Evolutionary conservation across 2,888 invertebrate species (phyloP).

Genomic region (Dioctria rufipes): DNA sequence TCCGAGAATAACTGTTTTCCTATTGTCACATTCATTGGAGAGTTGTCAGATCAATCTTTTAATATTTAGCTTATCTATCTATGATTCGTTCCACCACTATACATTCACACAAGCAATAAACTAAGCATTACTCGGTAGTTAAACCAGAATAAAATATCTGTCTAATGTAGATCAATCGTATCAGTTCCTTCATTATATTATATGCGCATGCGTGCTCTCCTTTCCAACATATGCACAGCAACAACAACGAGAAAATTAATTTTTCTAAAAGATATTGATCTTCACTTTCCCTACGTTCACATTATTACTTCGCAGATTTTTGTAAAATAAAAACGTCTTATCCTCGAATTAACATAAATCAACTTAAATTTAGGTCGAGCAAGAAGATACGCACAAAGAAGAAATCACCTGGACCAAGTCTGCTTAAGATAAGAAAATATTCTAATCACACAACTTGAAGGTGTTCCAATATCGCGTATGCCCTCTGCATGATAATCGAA

Average conservation of each 20-base stretch:
- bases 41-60: too few relatives aligned
- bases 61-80: too few relatives aligned
- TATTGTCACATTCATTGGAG: too few relatives aligned
- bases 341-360: slow-evolving; percentile 17
- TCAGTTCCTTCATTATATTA: too few relatives aligned
- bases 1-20: too few relatives aligned
- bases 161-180: too few relatives aligned
- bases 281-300: slow-evolving; percentile 27
- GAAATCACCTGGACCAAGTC: neutral
- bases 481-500: slow-evolving; percentile 31
- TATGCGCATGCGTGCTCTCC: too few relatives aligned
- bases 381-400: neutral
- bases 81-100: too few relatives aligned
- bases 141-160: too few relatives aligned
- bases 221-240: too few relatives aligned
- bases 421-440: slow-evolving; percentile 4
- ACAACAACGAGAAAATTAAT: neutral
- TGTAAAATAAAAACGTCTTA: neutral
- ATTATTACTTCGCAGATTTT: neutral
- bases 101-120: too few relatives aligned
- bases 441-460: slow-evolving; percentile 35
- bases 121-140: too few relatives aligned
- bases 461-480: neutral
- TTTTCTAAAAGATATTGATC: neutral
- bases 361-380: slow-evolving; percentile 31